phyloP scores from a whole-genome alignment of 2,113 vertebrate genomes.

The Machaerirhynchus nigripectus region DNA sequence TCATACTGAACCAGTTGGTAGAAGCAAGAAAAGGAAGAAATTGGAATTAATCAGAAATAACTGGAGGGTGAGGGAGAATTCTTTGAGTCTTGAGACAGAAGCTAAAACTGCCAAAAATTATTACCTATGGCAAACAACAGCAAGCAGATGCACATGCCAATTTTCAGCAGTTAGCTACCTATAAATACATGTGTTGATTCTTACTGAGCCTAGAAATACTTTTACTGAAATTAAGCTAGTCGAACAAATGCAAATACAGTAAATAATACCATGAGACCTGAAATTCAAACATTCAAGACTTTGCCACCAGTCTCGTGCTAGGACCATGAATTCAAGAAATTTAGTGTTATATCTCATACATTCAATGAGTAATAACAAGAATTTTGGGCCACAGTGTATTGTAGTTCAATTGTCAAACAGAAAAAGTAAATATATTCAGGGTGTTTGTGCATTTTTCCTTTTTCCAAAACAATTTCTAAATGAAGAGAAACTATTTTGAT shows the following conservation, averaged over 20 bases:
- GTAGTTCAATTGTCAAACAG: not conserved
- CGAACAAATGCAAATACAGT: not conserved
- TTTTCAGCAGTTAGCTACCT: not conserved
- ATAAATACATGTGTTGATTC: not conserved
- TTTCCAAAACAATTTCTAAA: not conserved
- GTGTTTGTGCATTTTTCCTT: not conserved
- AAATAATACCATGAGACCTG: not conserved
- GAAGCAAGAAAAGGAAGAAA: not conserved
- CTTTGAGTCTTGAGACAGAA: not conserved
- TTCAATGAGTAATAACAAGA: not conserved
- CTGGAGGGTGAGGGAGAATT: not conserved
- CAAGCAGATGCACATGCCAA: not conserved
- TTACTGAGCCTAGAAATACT: not conserved
- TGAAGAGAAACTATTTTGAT: not conserved
- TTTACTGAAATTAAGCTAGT: not conserved
- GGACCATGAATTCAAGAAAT: slow-evolving; percentile 5
- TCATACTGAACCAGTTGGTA: not conserved
- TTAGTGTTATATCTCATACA: not conserved
- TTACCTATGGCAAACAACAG: not conserved
- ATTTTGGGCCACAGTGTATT: not conserved
- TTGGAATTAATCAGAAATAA: not conserved
- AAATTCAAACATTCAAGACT: not conserved
- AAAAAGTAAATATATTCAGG: not conserved
- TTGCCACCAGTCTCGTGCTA: slow-evolving; percentile 19
- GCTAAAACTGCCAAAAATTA: not conserved